Evolutionary conservation across 1,140 invertebrate genomes (phyloP).

Genomic region (Drosophila teissieri): DNA sequence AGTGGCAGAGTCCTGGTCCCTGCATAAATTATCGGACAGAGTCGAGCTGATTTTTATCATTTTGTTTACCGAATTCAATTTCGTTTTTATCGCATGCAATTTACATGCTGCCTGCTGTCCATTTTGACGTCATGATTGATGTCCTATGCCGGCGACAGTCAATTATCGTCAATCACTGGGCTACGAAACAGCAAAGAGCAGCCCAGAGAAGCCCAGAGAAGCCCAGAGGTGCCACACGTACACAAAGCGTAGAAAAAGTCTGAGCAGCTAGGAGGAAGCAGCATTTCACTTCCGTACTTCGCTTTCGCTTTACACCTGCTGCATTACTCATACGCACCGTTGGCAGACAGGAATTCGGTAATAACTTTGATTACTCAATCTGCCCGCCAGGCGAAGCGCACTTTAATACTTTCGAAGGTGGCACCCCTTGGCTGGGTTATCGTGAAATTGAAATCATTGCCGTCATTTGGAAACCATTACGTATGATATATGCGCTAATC

Average conservation of each 20-base stretch:
- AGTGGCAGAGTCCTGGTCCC: not conserved
- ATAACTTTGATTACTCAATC: slow-evolving; percentile 62
- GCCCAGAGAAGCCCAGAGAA: not conserved
- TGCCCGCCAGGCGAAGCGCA: slow-evolving; percentile 24
- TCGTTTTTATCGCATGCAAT: slow-evolving; percentile 77
- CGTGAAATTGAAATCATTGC: slow-evolving; percentile 78
- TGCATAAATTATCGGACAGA: slow-evolving; percentile 71
- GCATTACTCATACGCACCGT: slow-evolving; percentile 71
- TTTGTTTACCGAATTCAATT: slow-evolving; percentile 80
- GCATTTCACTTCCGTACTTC: slow-evolving; percentile 11
- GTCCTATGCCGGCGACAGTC: slow-evolving; percentile 74
- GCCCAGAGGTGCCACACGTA: not conserved
- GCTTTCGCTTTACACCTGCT: slow-evolving; percentile 10
- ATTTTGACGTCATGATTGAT: slow-evolving; percentile 80
- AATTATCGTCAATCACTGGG: slow-evolving; percentile 81
- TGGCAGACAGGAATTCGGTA: slow-evolving; percentile 37
- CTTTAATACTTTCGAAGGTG: slow-evolving; percentile 49
- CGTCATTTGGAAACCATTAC: slow-evolving; percentile 78
- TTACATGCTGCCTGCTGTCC: slow-evolving; percentile 78
- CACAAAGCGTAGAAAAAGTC: slow-evolving; percentile 1
- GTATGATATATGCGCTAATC: slow-evolving; percentile 79
- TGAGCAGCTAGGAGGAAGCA: not conserved
- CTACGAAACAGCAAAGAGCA: slow-evolving; percentile 23
- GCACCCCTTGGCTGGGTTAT: slow-evolving; percentile 35
- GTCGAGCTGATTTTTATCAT: slow-evolving; percentile 69